Conservation (phyloP, 2,888 invertebrate species). For the Smittia aterrima region DNA sequence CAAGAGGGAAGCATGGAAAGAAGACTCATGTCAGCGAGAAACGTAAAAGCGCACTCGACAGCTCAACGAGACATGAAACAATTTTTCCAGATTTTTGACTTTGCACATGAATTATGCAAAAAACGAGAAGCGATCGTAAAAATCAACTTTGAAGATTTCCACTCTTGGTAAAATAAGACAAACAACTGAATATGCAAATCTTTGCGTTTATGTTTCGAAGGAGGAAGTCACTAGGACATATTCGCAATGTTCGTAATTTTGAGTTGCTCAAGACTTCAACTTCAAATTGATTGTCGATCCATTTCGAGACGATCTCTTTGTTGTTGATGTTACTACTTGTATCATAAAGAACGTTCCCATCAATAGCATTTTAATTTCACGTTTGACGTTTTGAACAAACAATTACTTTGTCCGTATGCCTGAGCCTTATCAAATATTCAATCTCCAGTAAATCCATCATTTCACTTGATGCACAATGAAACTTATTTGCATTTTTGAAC, state of each 20-base stretch:
- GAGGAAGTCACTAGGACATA: too few relatives aligned
- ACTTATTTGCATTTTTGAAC: constrained; percentile 34
- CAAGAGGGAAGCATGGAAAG: too few relatives aligned
- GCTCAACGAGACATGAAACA: constrained; percentile 20
- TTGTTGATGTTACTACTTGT: not conserved
- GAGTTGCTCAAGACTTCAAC: not conserved
- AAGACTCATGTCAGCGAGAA: not conserved
- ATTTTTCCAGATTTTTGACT: constrained; percentile 32
- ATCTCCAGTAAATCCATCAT: constrained; percentile 40
- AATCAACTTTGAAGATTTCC: constrained; percentile 9
- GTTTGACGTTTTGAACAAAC: constrained; percentile 28
- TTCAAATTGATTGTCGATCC: not conserved
- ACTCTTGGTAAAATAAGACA: constrained; percentile 9
- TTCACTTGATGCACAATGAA: constrained; percentile 17
- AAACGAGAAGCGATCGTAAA: not conserved
- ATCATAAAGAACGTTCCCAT: not conserved
- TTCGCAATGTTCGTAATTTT: not conserved
- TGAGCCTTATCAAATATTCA: constrained; percentile 29
- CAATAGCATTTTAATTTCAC: constrained; percentile 37
- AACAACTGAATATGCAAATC: constrained; percentile 21
- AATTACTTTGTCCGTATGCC: not conserved
- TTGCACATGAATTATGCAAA: constrained; percentile 34
- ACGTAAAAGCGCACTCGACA: not conserved
- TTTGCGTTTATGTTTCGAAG: not conserved
- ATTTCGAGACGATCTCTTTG: not conserved